Evolutionary conservation across 2,113 vertebrate species (phyloP), one percentile per base, ranked within the genome.

Genomic region (Phyllopteryx taeniolatus): DNA sequence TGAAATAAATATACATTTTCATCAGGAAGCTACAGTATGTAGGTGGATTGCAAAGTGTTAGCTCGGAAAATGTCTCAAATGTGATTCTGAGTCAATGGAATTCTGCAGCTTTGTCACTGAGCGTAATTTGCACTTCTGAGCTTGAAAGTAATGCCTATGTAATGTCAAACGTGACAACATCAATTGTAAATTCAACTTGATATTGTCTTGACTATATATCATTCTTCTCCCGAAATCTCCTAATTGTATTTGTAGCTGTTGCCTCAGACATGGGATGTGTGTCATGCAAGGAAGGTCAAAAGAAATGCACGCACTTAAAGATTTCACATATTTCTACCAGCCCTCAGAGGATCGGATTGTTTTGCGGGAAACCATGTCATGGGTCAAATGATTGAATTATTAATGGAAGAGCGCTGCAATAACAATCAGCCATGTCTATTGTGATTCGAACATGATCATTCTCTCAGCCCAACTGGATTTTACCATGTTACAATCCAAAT

Each of bases 381-480:
- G 78, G 91, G 90, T 92, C 91, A 92, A 90, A 91, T 86, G 89
- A 91, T 87, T 92, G 90, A 91, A 92, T 91, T 91, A 92, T 92
- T 91, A 91, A 92, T 92, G 91, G 68, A 65, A 71, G 79, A 74
- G 86, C 68, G 53, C 86, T 79, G 87, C 90, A 90, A 89, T 88
- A 91, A 90, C 88, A 90, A 90, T 89, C 82, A 47, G 71, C 59
- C 74, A 17, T 86, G 89, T 92, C 88, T 88, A 79, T 85, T 87
- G 83, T 86, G 80, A 90, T 87, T 89, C 88, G 72, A 75, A 81
- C 22, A 65, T 79, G 87, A 90, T 90, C 27, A 89, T 90, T 84
- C 67, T 82, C 86, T 80, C 71, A 72, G 83, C 63, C 85, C 75
- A 83, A 91, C 86, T 82, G 82, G 88, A 91, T 87, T 85, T 79